These are phyloP conservation scores for Ypsolopha sequella DNA, from an alignment of 2,888 invertebrate genomes.

Conservation along the genomic window DNA sequence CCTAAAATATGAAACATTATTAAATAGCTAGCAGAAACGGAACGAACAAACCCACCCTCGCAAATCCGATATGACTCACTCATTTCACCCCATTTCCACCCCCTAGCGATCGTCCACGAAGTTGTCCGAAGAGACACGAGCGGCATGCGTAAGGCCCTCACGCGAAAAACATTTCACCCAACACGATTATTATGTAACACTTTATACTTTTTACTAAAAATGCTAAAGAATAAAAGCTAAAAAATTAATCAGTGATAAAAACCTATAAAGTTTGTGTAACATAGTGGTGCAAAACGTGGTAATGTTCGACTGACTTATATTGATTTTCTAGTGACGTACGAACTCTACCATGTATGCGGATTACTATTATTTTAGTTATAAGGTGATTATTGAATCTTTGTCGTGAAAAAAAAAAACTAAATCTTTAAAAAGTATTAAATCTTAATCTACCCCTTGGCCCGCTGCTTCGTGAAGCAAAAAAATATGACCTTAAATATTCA, in stretches of 20 bases:
- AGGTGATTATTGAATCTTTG: not conserved
- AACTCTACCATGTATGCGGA: conserved; percentile 40
- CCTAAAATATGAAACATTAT: not conserved
- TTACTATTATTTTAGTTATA: conserved; percentile 38
- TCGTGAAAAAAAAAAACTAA: conserved; percentile 26
- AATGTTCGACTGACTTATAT: conserved; percentile 34
- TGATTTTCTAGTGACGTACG: conserved; percentile 59
- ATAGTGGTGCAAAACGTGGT: conserved; percentile 14
- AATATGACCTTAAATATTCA: too few species aligned
- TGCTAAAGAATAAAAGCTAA: conserved; percentile 4
- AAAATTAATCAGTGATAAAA: conserved; percentile 16
- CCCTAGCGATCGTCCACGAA: conserved; percentile 41
- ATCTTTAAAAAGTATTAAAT: conserved; percentile 19
- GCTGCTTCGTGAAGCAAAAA: too few species aligned
- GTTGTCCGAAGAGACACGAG: conserved; percentile 28
- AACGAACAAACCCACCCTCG: conserved; percentile 52
- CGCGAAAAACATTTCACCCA: conserved; percentile 48
- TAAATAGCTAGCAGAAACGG: conserved; percentile 25
- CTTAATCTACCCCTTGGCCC: conserved; percentile 8
- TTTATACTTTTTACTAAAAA: conserved; percentile 23
- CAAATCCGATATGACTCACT: conserved; percentile 52
- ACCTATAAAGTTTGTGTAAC: conserved; percentile 14
- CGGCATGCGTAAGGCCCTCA: conserved; percentile 28
- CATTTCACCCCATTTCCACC: conserved; percentile 17
- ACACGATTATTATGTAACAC: conserved; percentile 53